These are phyloP conservation scores for Eira barbara DNA, from an alignment of 2,113 vertebrate species.

Conservation along the genomic window DNA sequence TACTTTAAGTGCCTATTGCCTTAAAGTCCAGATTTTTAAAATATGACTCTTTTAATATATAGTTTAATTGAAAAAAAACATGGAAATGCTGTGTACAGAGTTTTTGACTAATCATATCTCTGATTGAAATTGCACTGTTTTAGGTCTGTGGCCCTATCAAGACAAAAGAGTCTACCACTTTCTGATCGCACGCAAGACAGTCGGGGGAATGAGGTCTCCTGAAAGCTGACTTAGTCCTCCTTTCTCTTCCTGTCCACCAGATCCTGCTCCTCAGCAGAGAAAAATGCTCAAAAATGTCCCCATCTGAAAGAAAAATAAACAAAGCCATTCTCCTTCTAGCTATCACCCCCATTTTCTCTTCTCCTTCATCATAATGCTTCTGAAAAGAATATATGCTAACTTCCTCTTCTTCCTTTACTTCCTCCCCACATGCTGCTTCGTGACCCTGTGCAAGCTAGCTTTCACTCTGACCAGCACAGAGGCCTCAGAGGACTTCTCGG, in stretches of 20 bases:
- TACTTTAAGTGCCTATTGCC: not conserved
- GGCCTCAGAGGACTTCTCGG: not conserved
- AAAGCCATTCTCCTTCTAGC: not conserved
- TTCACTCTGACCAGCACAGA: not conserved
- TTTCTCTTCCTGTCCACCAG: not conserved
- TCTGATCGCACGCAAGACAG: not conserved
- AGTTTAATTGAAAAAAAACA: not conserved
- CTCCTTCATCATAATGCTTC: not conserved
- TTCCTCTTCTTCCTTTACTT: slow-evolving; percentile 27
- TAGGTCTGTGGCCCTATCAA: not conserved
- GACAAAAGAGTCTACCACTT: not conserved
- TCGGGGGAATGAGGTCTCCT: not conserved
- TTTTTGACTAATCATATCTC: not conserved
- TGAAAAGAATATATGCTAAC: not conserved
- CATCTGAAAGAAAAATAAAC: not conserved
- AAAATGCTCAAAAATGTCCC: not conserved
- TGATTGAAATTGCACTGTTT: not conserved
- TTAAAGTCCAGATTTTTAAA: not conserved
- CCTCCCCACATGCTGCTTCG: not conserved
- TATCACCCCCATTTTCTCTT: not conserved
- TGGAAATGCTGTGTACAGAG: not conserved
- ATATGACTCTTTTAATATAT: not conserved
- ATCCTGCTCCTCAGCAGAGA: not conserved
- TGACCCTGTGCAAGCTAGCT: not conserved
- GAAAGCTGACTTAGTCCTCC: not conserved